Evolutionary conservation across 2,113 vertebrate genomes (phyloP).

Genomic region (Ceyx cyanopectus): DNA sequence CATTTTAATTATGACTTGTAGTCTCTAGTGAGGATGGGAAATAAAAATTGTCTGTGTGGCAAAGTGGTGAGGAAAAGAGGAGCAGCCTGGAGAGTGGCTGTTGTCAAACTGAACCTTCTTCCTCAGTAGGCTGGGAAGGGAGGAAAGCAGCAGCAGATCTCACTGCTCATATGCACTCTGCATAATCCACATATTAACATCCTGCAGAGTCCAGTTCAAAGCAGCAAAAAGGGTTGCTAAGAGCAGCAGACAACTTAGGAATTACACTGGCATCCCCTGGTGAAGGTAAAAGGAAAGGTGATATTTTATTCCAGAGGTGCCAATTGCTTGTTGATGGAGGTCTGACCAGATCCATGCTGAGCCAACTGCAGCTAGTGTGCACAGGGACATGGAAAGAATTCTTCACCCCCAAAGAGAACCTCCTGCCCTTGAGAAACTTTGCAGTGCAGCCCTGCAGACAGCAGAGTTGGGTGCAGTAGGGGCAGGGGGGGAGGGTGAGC

Average conservation of each 20-base stretch:
- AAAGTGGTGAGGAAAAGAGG: not conserved
- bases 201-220: not conserved
- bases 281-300: not conserved
- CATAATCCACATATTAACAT: not conserved
- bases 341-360: not conserved
- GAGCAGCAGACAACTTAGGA: not conserved
- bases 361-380: not conserved
- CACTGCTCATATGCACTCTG: not conserved
- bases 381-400: not conserved
- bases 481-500: not conserved
- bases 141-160: not conserved
- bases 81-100: not conserved
- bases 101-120: not conserved
- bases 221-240: not conserved
- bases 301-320: not conserved
- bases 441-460: accelerated
- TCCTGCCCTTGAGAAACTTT: not conserved
- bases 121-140: too few species aligned
- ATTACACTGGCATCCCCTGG: not conserved
- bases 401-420: not conserved
- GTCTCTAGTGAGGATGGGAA: not conserved
- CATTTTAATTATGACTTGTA: not conserved
- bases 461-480: accelerated
- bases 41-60: not conserved
- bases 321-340: not conserved